Percentiles rank a stretch among this genome's conserved stretches.
Evolutionary conservation across 2,113 vertebrate species (phyloP).

Genomic region (Syrmaticus mikado): DNA sequence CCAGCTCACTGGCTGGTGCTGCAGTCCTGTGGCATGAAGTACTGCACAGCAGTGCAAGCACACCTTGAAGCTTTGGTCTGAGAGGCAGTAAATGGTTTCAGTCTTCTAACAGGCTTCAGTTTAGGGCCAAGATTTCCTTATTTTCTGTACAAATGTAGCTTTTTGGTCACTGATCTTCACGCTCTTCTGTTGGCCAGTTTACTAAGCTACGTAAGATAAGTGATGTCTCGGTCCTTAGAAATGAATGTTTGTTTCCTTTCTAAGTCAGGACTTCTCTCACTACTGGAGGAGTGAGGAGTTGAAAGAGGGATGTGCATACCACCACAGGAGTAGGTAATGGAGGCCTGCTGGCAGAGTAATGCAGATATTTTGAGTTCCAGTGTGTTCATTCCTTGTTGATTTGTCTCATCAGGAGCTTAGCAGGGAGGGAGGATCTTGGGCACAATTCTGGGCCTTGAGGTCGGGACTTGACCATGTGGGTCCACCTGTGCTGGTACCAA

Average conservation of each 20-base stretch:
- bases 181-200: background rate
- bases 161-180: fast-evolving
- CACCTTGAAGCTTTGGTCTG: background rate
- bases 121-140: background rate
- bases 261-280: background rate
- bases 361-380: background rate
- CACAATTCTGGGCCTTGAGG: background rate
- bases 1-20: background rate
- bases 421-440: background rate
- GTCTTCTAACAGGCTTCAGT: background rate
- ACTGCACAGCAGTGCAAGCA: background rate
- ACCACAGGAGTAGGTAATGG: background rate
- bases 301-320: background rate
- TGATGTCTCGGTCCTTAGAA: background rate
- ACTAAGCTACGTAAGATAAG: background rate
- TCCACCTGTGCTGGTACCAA: background rate
- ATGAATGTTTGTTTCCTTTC: background rate
- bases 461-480: fast-evolving
- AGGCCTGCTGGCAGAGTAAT: background rate
- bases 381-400: fast-evolving
- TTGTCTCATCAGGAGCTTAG: background rate
- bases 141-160: background rate
- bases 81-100: background rate
- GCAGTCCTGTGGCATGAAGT: background rate
- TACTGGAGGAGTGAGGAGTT: background rate